Evolutionary conservation across 1,140 invertebrate genomes (phyloP), one percentile per base, ranked within the genome.

Genomic region (Saccostrea glomerata): DNA sequence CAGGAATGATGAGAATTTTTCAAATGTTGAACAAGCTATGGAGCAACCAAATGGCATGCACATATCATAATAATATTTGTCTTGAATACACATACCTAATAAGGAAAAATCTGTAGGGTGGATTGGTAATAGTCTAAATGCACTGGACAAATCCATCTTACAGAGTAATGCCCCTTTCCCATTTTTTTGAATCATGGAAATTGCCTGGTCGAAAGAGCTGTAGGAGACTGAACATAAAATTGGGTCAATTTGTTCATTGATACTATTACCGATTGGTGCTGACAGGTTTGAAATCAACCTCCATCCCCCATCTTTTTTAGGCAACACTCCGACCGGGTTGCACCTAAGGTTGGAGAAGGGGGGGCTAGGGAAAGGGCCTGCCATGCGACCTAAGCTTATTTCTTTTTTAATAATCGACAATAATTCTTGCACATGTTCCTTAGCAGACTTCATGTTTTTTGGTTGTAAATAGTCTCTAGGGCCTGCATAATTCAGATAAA

Each of bases 91-190:
- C 13, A 86, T 36, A 73, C 85, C 85, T 54, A 86, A 40, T 36
- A 70, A 66, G 36, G 23, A 4, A 86, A 86, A 86, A 86, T 86
- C 66, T 47, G 4, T 25, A 0, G 85, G 85, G 9, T 54, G 7
- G 9, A 73, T 54, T 9, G 85, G 85, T 20, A 86, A 54, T 12
- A 86, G 63, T 17, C 85, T 23, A 70, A 86, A 86, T 40, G 85
- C 85, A 66, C 55, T 47, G 36, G 55, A 63, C 15, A 86, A 1
- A 36, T 86, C 85, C 58, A 86, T 20, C 73, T 86, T 86, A 73
- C 60, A 58, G 17, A 86, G 63, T 36, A 86, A 55, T 1, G 60
- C 15, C 20, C 86, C 86, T 5, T 73, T 17, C 1, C 86, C 63
- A 9, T 73, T 30, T 11, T 70, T 30, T 36, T 86, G 86, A 54